These are phyloP conservation scores for Cantharis rufa DNA, from an alignment of 2,888 invertebrate species.

Conservation along the genomic window DNA sequence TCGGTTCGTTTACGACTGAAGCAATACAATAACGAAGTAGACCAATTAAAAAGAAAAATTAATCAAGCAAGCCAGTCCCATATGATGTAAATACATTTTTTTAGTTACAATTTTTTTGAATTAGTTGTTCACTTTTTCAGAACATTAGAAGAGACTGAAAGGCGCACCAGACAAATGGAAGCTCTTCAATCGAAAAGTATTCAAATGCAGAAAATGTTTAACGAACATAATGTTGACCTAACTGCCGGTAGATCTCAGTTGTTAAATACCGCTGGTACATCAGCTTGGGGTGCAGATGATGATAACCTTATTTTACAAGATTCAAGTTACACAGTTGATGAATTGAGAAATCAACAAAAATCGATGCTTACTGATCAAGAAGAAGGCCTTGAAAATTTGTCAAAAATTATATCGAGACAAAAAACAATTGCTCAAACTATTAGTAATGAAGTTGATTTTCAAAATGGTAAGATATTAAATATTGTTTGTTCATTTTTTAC, in stretches of 20 bases:
- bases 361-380: slow-evolving; percentile 73
- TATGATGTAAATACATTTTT: slow-evolving; percentile 50
- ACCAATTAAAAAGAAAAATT: slow-evolving; percentile 62
- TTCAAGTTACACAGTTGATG: slow-evolving; percentile 54
- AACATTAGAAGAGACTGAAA: slow-evolving; percentile 65
- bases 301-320: slow-evolving; percentile 54
- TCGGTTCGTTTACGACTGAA: slow-evolving; percentile 64
- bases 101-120: neutral
- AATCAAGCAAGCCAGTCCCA: slow-evolving; percentile 55
- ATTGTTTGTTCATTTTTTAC: neutral
- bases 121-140: slow-evolving; percentile 47
- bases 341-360: slow-evolving; percentile 63
- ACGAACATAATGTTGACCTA: slow-evolving; percentile 46
- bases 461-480: slow-evolving; percentile 67
- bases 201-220: slow-evolving; percentile 61
- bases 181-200: slow-evolving; percentile 63
- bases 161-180: slow-evolving; percentile 65
- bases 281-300: slow-evolving; percentile 56
- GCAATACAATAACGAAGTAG: slow-evolving; percentile 65
- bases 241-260: slow-evolving; percentile 49
- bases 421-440: slow-evolving; percentile 76
- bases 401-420: slow-evolving; percentile 75
- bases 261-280: slow-evolving; percentile 50
- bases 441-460: slow-evolving; percentile 74
- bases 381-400: slow-evolving; percentile 72